These are phyloP conservation scores for Lates japonicus DNA, from an alignment of 2,797 vertebrate species.

Conservation along the genomic window DNA sequence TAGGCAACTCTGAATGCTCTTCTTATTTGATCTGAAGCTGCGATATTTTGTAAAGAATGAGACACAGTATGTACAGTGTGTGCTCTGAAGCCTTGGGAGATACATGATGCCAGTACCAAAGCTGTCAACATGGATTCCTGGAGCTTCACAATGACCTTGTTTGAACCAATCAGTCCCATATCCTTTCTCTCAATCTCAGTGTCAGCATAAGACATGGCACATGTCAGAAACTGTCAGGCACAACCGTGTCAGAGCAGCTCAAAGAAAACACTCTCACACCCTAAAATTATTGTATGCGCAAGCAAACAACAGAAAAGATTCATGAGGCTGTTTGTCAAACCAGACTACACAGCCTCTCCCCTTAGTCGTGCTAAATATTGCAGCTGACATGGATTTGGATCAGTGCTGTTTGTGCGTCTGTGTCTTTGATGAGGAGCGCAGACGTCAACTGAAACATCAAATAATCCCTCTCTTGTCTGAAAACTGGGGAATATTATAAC, in stretches of 20 bases:
- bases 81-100: constrained; percentile 41
- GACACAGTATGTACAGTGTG: constrained; percentile 24
- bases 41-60: constrained; percentile 1
- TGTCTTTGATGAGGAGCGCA: constrained; percentile 35
- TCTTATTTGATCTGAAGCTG: neutral
- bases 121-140: constrained; percentile 62
- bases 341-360: constrained; percentile 15
- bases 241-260: constrained; percentile 26
- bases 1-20: neutral
- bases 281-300: constrained; percentile 31
- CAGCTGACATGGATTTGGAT: constrained; percentile 41
- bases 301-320: constrained; percentile 27
- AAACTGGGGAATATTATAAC: constrained; percentile 13
- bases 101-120: constrained; percentile 35
- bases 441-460: constrained; percentile 38
- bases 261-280: constrained; percentile 31
- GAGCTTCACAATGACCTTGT: constrained; percentile 60
- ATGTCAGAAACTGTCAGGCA: constrained; percentile 64
- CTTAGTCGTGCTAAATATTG: constrained; percentile 53
- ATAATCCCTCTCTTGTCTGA: constrained; percentile 9
- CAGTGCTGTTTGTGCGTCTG: neutral
- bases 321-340: constrained; percentile 37
- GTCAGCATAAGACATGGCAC: constrained; percentile 58
- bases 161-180: constrained; percentile 47
- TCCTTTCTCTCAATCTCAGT: constrained; percentile 44